Evolutionary conservation across 2,113 vertebrate species (phyloP).

Genomic region (Coregonus clupeaformis): DNA sequence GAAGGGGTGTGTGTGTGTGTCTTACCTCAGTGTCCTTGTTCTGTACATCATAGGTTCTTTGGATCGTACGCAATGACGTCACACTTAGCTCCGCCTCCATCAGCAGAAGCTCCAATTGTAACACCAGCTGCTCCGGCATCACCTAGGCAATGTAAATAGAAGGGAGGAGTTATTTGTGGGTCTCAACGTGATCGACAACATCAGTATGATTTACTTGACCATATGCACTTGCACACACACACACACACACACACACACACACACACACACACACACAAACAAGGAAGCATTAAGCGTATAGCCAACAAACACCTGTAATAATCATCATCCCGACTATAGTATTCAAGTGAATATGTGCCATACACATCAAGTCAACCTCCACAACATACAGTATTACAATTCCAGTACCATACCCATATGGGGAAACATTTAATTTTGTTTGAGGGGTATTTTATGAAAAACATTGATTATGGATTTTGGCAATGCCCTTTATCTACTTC

Average conservation of each 20-base stretch:
- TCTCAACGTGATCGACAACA: not conserved
- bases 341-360: conserved; percentile 29
- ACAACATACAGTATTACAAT: not conserved
- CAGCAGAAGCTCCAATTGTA: conserved; percentile 88
- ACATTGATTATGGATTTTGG: not conserved
- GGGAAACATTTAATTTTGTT: not conserved
- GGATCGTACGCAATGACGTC: conserved; percentile 70
- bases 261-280: not conserved
- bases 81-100: conserved; percentile 78
- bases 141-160: conserved; percentile 73
- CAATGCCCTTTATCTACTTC: no score
- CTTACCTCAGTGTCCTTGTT: conserved; percentile 90
- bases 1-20: not conserved
- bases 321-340: conserved; percentile 43
- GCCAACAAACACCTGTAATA: not conserved
- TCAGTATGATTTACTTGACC: no score
- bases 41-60: conserved; percentile 77
- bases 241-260: conserved; percentile 3
- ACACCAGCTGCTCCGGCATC: conserved; percentile 86
- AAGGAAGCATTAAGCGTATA: not conserved
- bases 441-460: not conserved
- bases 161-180: conserved; percentile 6
- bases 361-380: not conserved
- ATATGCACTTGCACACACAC: conserved; percentile 4
- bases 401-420: not conserved